Evolutionary conservation across 1,140 invertebrate genomes (phyloP).

Genomic region (Notospermus geniculatus): DNA sequence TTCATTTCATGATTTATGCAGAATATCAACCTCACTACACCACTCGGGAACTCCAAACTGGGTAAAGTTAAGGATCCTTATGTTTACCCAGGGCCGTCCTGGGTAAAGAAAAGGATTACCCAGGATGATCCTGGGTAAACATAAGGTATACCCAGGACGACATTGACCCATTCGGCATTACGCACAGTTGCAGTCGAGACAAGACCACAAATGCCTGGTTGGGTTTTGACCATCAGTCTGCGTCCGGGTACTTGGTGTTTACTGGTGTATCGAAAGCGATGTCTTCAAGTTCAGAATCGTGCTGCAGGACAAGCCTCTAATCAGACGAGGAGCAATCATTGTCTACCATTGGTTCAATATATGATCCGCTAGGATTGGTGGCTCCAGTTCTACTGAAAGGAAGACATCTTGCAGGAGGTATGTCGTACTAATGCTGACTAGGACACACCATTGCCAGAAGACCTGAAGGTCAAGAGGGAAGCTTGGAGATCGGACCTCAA

Average conservation of each 20-base stretch:
- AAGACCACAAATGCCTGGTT: too few species aligned
- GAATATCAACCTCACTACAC: too few species aligned
- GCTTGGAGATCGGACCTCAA: slow-evolving; percentile 12
- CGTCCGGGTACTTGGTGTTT: slow-evolving; percentile 9
- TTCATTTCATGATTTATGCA: too few species aligned
- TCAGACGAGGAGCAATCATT: slow-evolving; percentile 25
- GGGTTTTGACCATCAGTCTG: too few species aligned
- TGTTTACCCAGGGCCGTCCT: too few species aligned
- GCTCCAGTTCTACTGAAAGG: slow-evolving; percentile 21
- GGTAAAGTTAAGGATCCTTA: too few species aligned
- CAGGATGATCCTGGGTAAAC: too few species aligned
- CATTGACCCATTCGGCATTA: too few species aligned
- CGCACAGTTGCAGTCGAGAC: too few species aligned
- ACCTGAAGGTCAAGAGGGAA: slow-evolving; percentile 13
- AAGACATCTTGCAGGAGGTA: slow-evolving; percentile 25
- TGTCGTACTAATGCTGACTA: slow-evolving; percentile 21
- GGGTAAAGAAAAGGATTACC: too few species aligned
- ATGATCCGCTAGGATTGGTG: slow-evolving; percentile 26
- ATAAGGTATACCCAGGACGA: too few species aligned
- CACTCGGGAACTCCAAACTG: too few species aligned
- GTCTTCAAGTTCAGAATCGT: slow-evolving; percentile 6
- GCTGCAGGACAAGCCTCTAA: background rate
- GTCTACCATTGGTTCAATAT: slow-evolving; percentile 24
- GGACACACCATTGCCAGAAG: slow-evolving; percentile 25
- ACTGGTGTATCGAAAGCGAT: slow-evolving; percentile 14